A percentile compares a stretch with the other conserved stretches of the same genome.
phyloP scores from a whole-genome alignment of 2,113 vertebrate species.

The Numida meleagris region DNA sequence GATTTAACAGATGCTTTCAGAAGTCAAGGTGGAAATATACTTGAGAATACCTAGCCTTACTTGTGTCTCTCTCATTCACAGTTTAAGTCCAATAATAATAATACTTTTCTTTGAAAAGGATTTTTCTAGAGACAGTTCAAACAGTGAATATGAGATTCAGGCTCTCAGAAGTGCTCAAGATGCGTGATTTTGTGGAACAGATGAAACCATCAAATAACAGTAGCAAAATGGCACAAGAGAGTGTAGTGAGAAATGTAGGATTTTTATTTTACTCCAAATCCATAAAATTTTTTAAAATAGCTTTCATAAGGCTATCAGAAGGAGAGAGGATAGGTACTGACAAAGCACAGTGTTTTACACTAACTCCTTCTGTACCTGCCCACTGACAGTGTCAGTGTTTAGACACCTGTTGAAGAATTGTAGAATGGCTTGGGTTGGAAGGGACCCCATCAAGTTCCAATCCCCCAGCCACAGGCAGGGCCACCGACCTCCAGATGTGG shows the following conservation, averaged over 20 bases:
- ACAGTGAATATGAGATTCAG: neutral
- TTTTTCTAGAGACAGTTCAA: neutral
- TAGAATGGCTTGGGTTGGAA: too few species aligned
- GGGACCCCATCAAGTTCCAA: too few species aligned
- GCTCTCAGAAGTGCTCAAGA: neutral
- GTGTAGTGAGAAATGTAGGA: neutral
- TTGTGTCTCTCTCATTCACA: neutral
- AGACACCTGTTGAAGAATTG: neutral
- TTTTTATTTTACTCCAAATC: neutral
- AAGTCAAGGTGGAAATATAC: neutral
- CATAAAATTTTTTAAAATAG: neutral
- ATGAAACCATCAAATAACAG: neutral
- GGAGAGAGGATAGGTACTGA: neutral
- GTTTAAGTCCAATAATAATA: neutral
- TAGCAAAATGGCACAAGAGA: neutral
- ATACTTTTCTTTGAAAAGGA: neutral
- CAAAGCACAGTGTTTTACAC: neutral
- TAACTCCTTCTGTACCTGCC: neutral
- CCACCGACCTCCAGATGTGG: too few species aligned
- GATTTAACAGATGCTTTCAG: neutral
- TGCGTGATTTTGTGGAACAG: neutral
- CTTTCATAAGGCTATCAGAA: neutral
- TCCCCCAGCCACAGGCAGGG: too few species aligned
- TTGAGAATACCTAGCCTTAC: neutral
- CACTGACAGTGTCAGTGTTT: neutral